phyloP scores from a whole-genome alignment of 2,888 invertebrate genomes.

The Synergus itoensis region DNA sequence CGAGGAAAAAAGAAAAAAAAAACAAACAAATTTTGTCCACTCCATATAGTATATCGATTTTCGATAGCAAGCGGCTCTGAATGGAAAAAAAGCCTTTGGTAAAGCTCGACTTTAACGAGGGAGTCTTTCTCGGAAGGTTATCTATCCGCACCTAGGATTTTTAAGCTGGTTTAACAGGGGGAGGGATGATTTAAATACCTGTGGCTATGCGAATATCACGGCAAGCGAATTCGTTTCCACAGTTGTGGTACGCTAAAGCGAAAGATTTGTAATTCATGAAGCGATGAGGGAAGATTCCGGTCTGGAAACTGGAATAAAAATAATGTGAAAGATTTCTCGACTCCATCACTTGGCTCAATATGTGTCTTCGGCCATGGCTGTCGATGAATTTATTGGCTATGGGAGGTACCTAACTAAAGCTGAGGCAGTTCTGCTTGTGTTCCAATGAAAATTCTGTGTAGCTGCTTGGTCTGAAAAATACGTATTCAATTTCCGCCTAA shows the following conservation, averaged over 20 bases:
- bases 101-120: conserved; percentile 35
- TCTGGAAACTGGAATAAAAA: conserved; percentile 27
- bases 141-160: conserved; percentile 37
- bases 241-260: conserved; percentile 42
- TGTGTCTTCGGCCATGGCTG: neutral
- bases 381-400: conserved; percentile 10
- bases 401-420: neutral
- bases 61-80: conserved; percentile 24
- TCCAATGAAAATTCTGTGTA: neutral
- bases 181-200: conserved; percentile 40
- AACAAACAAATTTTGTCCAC: conserved; percentile 20
- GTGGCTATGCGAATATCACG: conserved; percentile 23
- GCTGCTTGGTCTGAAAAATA: neutral
- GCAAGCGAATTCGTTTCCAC: conserved; percentile 37
- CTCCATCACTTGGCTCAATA: conserved; percentile 21
- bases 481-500: neutral
- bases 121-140: conserved; percentile 31
- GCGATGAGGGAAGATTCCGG: conserved; percentile 52
- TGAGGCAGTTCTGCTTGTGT: conserved; percentile 3
- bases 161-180: conserved; percentile 38
- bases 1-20: neutral
- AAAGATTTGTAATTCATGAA: conserved; percentile 57
- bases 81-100: conserved; percentile 26
- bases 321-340: conserved; percentile 29
- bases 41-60: conserved; percentile 20